Percentiles rank a stretch among this genome's conserved stretches.
Evolutionary conservation across 2,888 invertebrate genomes (phyloP).

Genomic region (Linyphia triangularis): DNA sequence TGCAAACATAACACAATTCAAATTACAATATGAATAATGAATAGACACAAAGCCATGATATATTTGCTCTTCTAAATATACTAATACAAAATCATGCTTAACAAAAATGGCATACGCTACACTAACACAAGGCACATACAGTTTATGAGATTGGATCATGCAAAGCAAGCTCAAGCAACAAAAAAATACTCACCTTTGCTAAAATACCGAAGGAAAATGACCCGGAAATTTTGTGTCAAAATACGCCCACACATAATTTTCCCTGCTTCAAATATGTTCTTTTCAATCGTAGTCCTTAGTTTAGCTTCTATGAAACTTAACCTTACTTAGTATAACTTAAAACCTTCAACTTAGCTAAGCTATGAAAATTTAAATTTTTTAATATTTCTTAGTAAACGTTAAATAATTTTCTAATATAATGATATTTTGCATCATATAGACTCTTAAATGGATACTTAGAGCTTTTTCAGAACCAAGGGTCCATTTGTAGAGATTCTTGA

Average conservation of each 20-base stretch:
- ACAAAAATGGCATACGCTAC: neutral
- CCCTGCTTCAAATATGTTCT: neutral
- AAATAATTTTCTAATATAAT: neutral
- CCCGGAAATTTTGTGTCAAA: conserved; percentile 25
- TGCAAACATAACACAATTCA: neutral
- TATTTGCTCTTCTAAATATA: neutral
- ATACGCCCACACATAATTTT: neutral
- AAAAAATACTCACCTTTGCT: conserved; percentile 52
- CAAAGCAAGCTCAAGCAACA: conserved; percentile 68
- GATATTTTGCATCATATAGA: too few species aligned
- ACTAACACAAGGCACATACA: conserved; percentile 18
- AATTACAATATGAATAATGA: neutral
- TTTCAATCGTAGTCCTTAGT: neutral
- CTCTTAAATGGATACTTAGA: too few species aligned
- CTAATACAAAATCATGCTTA: conserved; percentile 39
- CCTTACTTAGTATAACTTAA: neutral
- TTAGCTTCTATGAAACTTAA: too few species aligned
- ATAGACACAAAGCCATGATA: neutral
- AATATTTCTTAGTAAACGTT: neutral
- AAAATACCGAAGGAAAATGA: conserved; percentile 50
- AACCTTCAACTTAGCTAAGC: conserved; percentile 21
- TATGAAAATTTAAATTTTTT: neutral
- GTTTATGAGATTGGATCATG: conserved; percentile 33
- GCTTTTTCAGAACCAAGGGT: too few species aligned
- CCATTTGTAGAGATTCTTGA: too few species aligned